Conservation (phyloP, 2,888 invertebrate species). For the Helleia helle region DNA sequence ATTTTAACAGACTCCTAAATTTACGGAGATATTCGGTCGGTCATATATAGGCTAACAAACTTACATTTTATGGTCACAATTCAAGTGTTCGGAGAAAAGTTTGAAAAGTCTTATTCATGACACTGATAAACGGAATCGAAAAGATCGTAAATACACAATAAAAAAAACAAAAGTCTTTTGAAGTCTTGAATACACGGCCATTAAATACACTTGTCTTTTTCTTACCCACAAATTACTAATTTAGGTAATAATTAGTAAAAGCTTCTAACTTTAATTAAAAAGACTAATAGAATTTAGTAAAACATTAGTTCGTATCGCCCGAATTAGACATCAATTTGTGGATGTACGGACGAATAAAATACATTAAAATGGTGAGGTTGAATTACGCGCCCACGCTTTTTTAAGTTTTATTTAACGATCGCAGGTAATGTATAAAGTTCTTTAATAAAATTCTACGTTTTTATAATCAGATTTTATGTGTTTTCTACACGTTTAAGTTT, state of each 20-base stretch:
- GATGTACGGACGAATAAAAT: neutral
- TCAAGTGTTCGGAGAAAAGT: no score
- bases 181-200: no score
- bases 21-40: no score
- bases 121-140: no score
- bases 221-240: slow-evolving; percentile 3
- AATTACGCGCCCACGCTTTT: neutral
- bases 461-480: no score
- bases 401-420: neutral
- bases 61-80: no score
- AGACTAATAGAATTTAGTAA: slow-evolving; percentile 1
- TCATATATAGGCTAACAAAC: no score
- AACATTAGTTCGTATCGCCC: neutral
- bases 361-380: neutral
- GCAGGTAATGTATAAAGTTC: neutral
- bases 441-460: neutral
- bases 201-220: slow-evolving; percentile 1
- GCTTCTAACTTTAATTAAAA: slow-evolving; percentile 1
- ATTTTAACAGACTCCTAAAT: no score
- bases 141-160: no score
- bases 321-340: neutral
- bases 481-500: no score
- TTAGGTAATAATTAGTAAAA: slow-evolving; percentile 6
- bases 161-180: no score
- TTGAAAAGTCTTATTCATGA: no score